These are phyloP conservation scores for Vireo altiloquus DNA, from an alignment of 2,113 vertebrate genomes.

Conservation along the genomic window DNA sequence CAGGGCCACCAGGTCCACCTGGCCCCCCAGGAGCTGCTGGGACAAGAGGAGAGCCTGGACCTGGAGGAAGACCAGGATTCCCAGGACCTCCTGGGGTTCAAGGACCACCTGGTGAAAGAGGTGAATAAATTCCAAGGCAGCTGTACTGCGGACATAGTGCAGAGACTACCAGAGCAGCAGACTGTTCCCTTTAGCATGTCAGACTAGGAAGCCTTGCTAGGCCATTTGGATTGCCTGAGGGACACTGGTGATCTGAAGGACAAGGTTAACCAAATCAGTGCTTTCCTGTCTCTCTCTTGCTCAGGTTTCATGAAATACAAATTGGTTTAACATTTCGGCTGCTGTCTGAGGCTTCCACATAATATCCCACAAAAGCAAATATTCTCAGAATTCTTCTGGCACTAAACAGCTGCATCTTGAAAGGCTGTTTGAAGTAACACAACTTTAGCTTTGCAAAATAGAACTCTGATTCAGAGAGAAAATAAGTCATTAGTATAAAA, in stretches of 20 bases:
- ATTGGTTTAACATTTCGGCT: neutral
- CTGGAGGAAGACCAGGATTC: conserved; percentile 87
- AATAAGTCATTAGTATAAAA: neutral
- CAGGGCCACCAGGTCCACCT: conserved; percentile 87
- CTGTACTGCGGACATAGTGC: neutral
- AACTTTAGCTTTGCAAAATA: neutral
- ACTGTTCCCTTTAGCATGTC: neutral
- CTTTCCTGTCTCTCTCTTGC: neutral
- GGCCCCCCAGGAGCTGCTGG: conserved; percentile 82
- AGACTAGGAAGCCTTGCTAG: neutral
- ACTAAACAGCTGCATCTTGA: neutral
- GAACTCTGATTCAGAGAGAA: neutral
- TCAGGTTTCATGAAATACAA: neutral
- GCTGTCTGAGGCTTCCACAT: neutral
- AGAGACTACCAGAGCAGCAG: neutral
- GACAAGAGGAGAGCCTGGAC: conserved; percentile 85
- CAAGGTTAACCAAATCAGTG: neutral
- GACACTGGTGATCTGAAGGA: neutral
- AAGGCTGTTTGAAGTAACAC: neutral
- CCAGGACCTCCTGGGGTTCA: conserved; percentile 87
- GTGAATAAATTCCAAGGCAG: conserved; percentile 53
- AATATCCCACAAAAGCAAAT: conserved; percentile 4
- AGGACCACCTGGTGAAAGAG: conserved; percentile 89
- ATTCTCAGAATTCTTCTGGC: conserved; percentile 7
- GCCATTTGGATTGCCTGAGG: neutral